Evolutionary conservation across 2,888 invertebrate species (phyloP), one percentile per base, ranked within the genome.

Genomic region (Cistogaster globosa): DNA sequence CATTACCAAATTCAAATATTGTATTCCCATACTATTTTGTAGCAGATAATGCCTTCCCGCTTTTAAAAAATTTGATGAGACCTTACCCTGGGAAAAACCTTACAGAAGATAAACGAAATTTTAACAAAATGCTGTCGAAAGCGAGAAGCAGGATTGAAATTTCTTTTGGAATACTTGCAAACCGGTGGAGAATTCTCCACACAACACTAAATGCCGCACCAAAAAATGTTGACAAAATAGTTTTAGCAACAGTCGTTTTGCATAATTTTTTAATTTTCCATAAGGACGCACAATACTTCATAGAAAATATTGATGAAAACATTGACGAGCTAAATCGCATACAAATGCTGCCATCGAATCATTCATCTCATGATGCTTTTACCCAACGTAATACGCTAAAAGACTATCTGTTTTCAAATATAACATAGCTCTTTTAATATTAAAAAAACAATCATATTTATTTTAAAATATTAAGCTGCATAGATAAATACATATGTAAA

Each of bases 191-290:
- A 20, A 22, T 63, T 42, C 20, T 63, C 1, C 63, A 63, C 11
- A 63, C 51, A 53, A 67, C 62, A 16, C 57, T 69, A 22, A 32
- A 65, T 74, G 74, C 42, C 6, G 6, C 18, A 9, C 68, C 75
- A 20, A 53, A 82, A n/a, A 75, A 83, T n/a, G n/a, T n/a, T n/a
- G n/a, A n/a, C n/a, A n/a, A n/a, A n/a, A n/a, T n/a, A n/a, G n/a
- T n/a, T n/a, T 32, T 79, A 20, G 81, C 82, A 12, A 48, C 67
- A 32, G 36, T 72, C 3, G 42, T 72, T 4, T 58, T 77, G 5
- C 83, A 67, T 36, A 77, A 83, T 48, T 83, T 83, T 57, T 58
- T 77, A 58, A 83, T 77, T 36, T 67, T 77, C 5, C 63, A 77
- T 26, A 65, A 77, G 9, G 65, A 65, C 45, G 14, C 16, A 48